Base-by-base conservation (phyloP, 2,797 vertebrate species). In the Sebastes taczanowskii region DNA sequence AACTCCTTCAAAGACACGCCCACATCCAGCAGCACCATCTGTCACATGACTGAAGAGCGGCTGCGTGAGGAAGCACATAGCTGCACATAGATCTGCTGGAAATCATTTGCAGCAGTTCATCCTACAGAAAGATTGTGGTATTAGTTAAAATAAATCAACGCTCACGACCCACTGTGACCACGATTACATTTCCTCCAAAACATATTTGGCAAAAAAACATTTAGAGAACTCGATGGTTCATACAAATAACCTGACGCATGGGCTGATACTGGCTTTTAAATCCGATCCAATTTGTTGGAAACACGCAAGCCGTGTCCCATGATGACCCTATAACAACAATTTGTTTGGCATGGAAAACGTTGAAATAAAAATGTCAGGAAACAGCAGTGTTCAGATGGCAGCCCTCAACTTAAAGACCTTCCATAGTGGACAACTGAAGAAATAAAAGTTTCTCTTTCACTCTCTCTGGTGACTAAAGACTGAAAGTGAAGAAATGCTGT, bases 201-300 rank as follows among this genome's bases (percentile, higher is more conserved):
- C n/a, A 66, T 3, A 32, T 42, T 13, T 32, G 13, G 20, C 16
- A 63, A 64, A 66, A 58, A 56, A 6, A 20, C 0, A 25, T 59
- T 1, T 4, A 11, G 32, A 10, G 34, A 64, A 23, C 34, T 14
- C 29, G 23, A 27, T 58, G 55, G 23, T 7, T 64, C 30, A 23
- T 9, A 14, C 7, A 0, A 2, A 22, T 23, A 23, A 38, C 11
- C n/a, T 14, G 61, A 14, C 10, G 22, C 13, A 65, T 14, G 22
- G 8, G 56, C 56, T 27, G 22, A 56, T 25, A 7, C 55, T 53
- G 52, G n/a, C n/a, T 53, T 53, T 53, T 22, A 53, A 53, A 34
- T 49, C 46, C 0, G 11, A n/a, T 34, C 9, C 0, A 62, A 30
- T 20, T 49, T 49, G 42, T 0, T 49, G 46, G 18, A 29, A 52